phyloP scores from a whole-genome alignment of 2,888 invertebrate species.

The Drosophila stalkeri region DNA sequence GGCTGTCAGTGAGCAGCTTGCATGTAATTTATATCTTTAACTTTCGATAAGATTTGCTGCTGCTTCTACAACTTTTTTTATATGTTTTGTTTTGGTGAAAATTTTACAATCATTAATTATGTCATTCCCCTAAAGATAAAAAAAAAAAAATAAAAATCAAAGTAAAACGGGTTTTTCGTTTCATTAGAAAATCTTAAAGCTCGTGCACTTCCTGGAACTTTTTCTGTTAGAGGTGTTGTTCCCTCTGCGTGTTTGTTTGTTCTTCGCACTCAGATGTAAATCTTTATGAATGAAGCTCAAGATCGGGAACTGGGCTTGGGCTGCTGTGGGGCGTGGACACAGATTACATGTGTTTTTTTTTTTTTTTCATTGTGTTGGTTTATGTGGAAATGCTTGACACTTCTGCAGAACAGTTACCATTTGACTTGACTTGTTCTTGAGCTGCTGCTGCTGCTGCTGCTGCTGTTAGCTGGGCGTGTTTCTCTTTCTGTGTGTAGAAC shows the following conservation, averaged over 20 bases:
- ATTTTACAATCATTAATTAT: conserved; percentile 74
- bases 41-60: conserved; percentile 48
- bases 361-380: conserved; percentile 14
- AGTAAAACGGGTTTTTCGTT: conserved; percentile 48
- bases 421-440: conserved; percentile 16
- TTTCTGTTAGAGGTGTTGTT: conserved; percentile 55
- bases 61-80: conserved; percentile 26
- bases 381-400: conserved; percentile 66
- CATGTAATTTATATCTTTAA: conserved; percentile 50
- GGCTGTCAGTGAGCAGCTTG: conserved; percentile 38
- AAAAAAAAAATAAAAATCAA: no score
- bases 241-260: conserved; percentile 26
- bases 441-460: conserved; percentile 12
- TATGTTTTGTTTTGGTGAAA: conserved; percentile 50
- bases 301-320: conserved; percentile 9
- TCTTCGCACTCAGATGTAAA: conserved; percentile 58
- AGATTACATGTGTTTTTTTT: conserved; percentile 8
- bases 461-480: conserved; percentile 10
- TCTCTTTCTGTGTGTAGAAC: conserved; percentile 31
- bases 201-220: conserved; percentile 64
- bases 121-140: conserved; percentile 9
- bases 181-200: conserved; percentile 50
- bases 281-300: conserved; percentile 69
- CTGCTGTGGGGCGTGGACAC: background rate
- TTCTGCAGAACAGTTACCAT: conserved; percentile 63